Percentiles rank a stretch among this genome's conserved stretches.
Evolutionary conservation across 2,113 vertebrate genomes (phyloP).

Genomic region (Cololabis saira): DNA sequence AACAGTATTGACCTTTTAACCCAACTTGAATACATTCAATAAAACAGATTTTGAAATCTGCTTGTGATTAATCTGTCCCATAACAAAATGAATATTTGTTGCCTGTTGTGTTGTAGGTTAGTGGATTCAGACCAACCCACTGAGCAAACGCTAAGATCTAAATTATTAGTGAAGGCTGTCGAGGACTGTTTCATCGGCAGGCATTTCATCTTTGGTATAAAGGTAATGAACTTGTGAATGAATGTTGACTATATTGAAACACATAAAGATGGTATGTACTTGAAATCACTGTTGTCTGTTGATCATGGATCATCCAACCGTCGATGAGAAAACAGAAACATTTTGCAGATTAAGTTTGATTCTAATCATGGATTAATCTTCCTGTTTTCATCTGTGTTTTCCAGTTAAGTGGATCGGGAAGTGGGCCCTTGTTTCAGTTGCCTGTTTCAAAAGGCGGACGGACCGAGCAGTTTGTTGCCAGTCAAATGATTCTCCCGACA

Average conservation of each 20-base stretch:
- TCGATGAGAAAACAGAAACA: too few species aligned
- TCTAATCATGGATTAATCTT: too few species aligned
- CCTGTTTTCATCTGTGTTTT: constrained; percentile 9
- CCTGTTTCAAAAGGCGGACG: constrained; percentile 4
- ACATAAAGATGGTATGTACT: not conserved
- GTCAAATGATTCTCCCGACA: constrained; percentile 68
- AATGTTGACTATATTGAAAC: not conserved
- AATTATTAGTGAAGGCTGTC: constrained; percentile 59
- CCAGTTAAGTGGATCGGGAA: constrained; percentile 48
- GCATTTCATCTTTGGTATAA: constrained; percentile 74
- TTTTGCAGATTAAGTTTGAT: too few species aligned
- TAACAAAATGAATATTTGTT: not conserved
- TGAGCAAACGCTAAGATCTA: constrained; percentile 33
- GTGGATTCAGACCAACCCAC: constrained; percentile 36
- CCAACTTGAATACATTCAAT: too few species aligned
- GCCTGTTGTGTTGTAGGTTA: constrained; percentile 50
- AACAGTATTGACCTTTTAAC: too few species aligned
- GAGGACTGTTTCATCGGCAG: constrained; percentile 73
- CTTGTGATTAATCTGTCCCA: not conserved
- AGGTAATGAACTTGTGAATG: constrained; percentile 52
- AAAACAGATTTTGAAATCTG: too few species aligned
- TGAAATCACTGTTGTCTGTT: too few species aligned
- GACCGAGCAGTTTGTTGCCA: constrained; percentile 58
- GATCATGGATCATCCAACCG: too few species aligned
- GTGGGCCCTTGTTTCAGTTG: constrained; percentile 22